Evolutionary conservation across 2,113 vertebrate species (phyloP).

Genomic region (Abramis brama): DNA sequence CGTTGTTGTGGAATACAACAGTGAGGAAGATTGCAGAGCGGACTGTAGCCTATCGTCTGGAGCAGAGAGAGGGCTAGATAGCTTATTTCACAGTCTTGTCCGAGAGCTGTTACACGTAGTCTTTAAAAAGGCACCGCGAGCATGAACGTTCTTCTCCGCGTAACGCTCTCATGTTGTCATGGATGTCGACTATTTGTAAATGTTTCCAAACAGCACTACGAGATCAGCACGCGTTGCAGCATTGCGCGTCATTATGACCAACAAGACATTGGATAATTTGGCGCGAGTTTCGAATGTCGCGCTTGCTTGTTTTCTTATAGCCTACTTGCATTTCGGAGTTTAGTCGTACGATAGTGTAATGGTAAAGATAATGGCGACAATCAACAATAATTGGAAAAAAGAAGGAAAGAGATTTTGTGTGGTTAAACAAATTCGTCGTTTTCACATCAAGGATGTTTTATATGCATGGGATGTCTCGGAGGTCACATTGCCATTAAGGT

Average conservation of each 20-base stretch:
- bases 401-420: neutral
- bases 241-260: conserved; percentile 25
- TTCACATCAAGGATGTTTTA: conserved; percentile 12
- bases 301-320: conserved; percentile 32
- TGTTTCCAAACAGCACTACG: conserved; percentile 8
- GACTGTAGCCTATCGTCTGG: conserved; percentile 20
- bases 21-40: conserved; percentile 42
- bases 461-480: neutral
- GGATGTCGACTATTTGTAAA: conserved; percentile 42
- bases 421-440: neutral
- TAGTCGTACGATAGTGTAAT: neutral
- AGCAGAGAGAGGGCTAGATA: conserved; percentile 39
- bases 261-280: conserved; percentile 41
- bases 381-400: neutral
- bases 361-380: neutral
- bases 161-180: neutral
- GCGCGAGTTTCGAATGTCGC: conserved; percentile 55
- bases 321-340: neutral
- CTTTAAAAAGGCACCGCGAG: conserved; percentile 18
- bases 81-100: conserved; percentile 1
- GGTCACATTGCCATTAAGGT: conserved; percentile 14
- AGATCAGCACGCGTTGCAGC: neutral
- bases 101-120: conserved; percentile 6
- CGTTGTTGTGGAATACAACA: conserved; percentile 37
- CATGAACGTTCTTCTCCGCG: neutral